phyloP scores from a whole-genome alignment of 2,113 vertebrate genomes.

The Percina caprodes region DNA sequence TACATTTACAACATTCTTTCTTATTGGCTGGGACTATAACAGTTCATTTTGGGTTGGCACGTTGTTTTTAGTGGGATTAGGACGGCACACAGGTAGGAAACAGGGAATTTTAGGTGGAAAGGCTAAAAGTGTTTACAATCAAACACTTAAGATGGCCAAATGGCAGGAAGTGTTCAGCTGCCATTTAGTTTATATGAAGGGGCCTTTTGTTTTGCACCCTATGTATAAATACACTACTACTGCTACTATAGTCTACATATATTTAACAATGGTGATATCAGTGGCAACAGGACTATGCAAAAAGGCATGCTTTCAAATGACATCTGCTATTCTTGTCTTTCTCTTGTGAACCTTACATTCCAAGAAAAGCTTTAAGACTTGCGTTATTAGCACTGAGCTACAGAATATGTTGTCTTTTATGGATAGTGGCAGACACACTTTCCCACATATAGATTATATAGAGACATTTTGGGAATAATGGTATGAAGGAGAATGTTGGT shows the following conservation, averaged over 20 bases:
- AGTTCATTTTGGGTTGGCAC: conserved; percentile 46
- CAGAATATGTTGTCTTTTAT: not conserved
- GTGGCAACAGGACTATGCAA: conserved; percentile 49
- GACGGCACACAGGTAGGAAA: conserved; percentile 42
- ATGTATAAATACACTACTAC: conserved; percentile 43
- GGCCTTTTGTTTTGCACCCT: conserved; percentile 30
- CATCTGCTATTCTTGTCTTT: conserved; percentile 17
- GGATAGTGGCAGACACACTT: conserved; percentile 14
- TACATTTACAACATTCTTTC: not conserved
- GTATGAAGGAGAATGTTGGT: not conserved
- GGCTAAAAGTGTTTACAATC: conserved; percentile 47
- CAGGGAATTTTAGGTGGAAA: conserved; percentile 13
- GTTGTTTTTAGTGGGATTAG: conserved; percentile 39
- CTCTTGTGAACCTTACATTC: conserved; percentile 52
- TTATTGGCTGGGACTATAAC: not conserved
- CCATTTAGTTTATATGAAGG: conserved; percentile 34
- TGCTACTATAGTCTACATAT: conserved; percentile 41
- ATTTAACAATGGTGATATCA: conserved; percentile 54
- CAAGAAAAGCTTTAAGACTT: conserved; percentile 56
- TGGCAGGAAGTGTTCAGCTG: conserved; percentile 61
- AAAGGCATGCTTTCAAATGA: conserved; percentile 62
- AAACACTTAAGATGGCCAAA: conserved; percentile 43
- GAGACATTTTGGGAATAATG: not conserved
- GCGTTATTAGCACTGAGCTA: conserved; percentile 12
- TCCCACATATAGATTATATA: not conserved